Evolutionary conservation across 2,113 vertebrate species (phyloP).

Genomic region (Felis catus): F.catus_Fca126_mat1.0 CM031421.1:81882501-81883000

Average conservation of each 20-base stretch:
- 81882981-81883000: constrained; percentile 54
- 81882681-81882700: neutral
- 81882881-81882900: no score
- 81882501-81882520: no score
- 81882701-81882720: neutral
- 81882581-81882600: neutral
- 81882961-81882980: neutral
- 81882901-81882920: neutral
- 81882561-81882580: neutral
- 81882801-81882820: neutral
- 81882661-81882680: neutral
- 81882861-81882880: neutral
- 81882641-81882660: neutral
- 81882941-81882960: neutral
- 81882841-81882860: no score
- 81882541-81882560: neutral
- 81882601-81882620: neutral
- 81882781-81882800: neutral
- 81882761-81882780: neutral
- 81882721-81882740: neutral
- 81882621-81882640: neutral
- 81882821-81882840: neutral
- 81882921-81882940: neutral
- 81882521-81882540: neutral
- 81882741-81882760: neutral